A percentile compares a stretch with the other conserved stretches of the same genome.
Evolutionary conservation across 2,888 invertebrate genomes (phyloP).

Genomic region (Chaetoderma sp.): DNA sequence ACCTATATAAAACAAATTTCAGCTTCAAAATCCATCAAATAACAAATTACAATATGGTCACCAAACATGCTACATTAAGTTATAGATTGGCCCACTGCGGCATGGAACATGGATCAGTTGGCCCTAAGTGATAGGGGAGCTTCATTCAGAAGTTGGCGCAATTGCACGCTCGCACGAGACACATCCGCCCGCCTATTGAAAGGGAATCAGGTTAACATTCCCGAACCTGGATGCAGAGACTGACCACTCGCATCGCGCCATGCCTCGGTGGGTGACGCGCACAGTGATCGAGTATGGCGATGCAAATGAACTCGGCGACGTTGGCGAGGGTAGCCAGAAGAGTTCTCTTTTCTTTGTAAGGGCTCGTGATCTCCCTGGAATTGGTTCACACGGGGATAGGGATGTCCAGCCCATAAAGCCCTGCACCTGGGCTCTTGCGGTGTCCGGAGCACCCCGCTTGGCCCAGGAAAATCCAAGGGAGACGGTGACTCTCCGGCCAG

Average conservation of each 20-base stretch:
- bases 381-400: constrained; percentile 69
- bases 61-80: too few relatives aligned
- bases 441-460: constrained; percentile 59
- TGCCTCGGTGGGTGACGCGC: too few relatives aligned
- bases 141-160: constrained; percentile 44
- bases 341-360: constrained; percentile 71
- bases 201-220: constrained; percentile 68
- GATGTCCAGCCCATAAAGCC: constrained; percentile 69
- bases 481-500: constrained; percentile 69
- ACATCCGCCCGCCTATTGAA: constrained; percentile 46
- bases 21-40: too few relatives aligned
- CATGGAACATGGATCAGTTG: constrained; percentile 56
- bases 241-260: constrained; percentile 34
- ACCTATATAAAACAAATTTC: too few relatives aligned
- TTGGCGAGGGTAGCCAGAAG: constrained; percentile 66
- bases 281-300: constrained; percentile 23
- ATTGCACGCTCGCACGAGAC: neutral
- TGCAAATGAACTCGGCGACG: constrained; percentile 66
- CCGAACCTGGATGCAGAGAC: constrained; percentile 74
- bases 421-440: constrained; percentile 68
- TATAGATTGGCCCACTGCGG: too few relatives aligned
- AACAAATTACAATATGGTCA: too few relatives aligned
- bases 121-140: constrained; percentile 56
- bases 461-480: constrained; percentile 70
- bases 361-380: constrained; percentile 69